Base-by-base conservation (phyloP, 2,113 vertebrate species). In the Triplophysa tibetana region DNA sequence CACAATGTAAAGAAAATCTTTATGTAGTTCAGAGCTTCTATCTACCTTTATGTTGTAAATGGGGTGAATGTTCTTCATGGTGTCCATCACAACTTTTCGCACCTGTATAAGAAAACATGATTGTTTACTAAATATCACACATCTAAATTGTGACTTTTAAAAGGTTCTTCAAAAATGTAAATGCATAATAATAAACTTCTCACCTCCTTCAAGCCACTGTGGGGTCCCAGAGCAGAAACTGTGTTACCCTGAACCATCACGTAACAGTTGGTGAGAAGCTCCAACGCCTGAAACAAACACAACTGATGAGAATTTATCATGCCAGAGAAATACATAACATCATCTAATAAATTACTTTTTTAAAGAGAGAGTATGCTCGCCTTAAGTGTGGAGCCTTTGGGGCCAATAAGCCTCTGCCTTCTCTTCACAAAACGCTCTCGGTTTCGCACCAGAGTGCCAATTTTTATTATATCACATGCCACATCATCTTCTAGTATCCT, bases 211-310 rank as follows among this genome's bases (percentile, higher is more conserved):
- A 99, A 90, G 11, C 98, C 97, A 68, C 66, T 90, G 77, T 90
- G 94, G 14, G 97, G 96, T 48, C 97, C 98, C 73, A 99, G 90
- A 45, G 95, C 95, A 41, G 96, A 98, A 77, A 99, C 96, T 0
- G 98, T 99, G 90, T 98, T 99, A 11, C 98, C 98, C 86, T 99
- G 97, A 83, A 98, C 97, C 98, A 99, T 96, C 79, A 99, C 93
- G 3, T 99, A 99, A 89, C 97, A 99, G 90, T 92, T 95, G 24
- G 97, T 98, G 85, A 99, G 87, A 66, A 99, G 88, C 88, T 99
- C 98, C 81, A 99, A 86, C 0, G 98, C 98, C 98, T 99, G 73
- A 75, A 77, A 17, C 56, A 48, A 3, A 75, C 66, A 85, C 1
- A 0, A 66, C 77, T 1, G 8, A 58, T 19, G 0, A 58, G 19